These are phyloP conservation scores for Linnaemya tessellans DNA, from an alignment of 2,888 invertebrate genomes.

Conservation along the genomic window DNA sequence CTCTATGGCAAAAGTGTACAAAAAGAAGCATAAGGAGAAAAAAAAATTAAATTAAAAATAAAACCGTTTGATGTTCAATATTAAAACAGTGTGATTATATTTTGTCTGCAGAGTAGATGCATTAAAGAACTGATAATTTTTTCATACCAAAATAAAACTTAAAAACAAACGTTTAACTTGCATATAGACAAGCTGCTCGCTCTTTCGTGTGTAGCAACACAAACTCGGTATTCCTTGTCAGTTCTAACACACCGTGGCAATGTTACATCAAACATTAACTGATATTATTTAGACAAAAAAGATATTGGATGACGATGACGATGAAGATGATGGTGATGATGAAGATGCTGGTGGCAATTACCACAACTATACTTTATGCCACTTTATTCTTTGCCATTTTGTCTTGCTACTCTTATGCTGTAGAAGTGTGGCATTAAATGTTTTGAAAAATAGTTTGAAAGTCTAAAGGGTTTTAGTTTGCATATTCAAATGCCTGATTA, in stretches of 20 bases:
- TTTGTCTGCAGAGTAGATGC: slow-evolving; percentile 57
- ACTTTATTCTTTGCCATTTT: slow-evolving; percentile 25
- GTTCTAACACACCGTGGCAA: slow-evolving; percentile 22
- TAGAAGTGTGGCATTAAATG: slow-evolving; percentile 16
- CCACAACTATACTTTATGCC: slow-evolving; percentile 55
- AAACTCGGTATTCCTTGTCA: background rate
- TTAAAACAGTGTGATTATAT: slow-evolving; percentile 66
- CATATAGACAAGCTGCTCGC: slow-evolving; percentile 13
- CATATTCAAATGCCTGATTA: background rate
- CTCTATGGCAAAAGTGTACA: too few species aligned
- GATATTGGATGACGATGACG: slow-evolving; percentile 55
- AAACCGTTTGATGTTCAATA: slow-evolving; percentile 63
- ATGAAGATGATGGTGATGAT: too few species aligned
- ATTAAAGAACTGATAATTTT: slow-evolving; percentile 51
- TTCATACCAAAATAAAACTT: slow-evolving; percentile 34
- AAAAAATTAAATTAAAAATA: background rate
- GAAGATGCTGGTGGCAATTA: slow-evolving; percentile 63
- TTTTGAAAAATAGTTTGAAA: slow-evolving; percentile 40
- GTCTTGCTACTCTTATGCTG: background rate
- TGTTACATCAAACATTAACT: slow-evolving; percentile 43
- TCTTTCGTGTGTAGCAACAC: background rate
- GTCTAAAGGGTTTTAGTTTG: slow-evolving; percentile 32
- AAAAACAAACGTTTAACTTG: slow-evolving; percentile 10
- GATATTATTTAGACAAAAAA: slow-evolving; percentile 61
- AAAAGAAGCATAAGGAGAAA: slow-evolving; percentile 1